A percentile compares a stretch with the other conserved stretches of the same genome.
These are phyloP conservation scores for Passer domesticus DNA, from an alignment of 2,113 vertebrate species.

Conservation along the genomic window DNA sequence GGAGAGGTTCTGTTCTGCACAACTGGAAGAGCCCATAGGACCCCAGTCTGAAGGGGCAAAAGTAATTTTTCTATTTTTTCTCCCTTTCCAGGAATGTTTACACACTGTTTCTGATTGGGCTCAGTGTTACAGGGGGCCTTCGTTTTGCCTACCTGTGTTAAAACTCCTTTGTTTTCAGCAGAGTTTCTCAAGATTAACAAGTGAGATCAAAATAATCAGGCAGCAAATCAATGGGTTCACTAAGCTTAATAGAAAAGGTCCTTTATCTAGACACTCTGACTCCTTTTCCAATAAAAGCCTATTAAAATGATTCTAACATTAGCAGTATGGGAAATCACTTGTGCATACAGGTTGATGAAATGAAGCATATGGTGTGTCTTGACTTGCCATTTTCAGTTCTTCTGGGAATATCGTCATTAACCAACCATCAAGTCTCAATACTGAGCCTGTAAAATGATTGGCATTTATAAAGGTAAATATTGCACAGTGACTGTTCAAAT, in stretches of 20 bases:
- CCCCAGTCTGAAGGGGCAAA: neutral
- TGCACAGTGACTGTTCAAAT: constrained; percentile 17
- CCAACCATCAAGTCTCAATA: neutral
- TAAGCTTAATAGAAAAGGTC: constrained; percentile 20
- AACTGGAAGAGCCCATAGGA: neutral
- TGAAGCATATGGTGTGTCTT: constrained; percentile 49
- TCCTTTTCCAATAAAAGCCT: constrained; percentile 50
- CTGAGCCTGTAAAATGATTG: constrained; percentile 39
- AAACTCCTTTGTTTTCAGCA: neutral
- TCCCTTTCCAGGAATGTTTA: neutral
- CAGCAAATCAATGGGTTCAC: constrained; percentile 43
- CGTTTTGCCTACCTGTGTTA: neutral
- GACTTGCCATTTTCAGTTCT: constrained; percentile 49
- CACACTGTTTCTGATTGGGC: neutral
- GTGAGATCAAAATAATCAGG: constrained; percentile 43
- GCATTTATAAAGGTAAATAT: constrained; percentile 60
- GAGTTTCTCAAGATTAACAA: constrained; percentile 21
- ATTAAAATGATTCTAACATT: constrained; percentile 54
- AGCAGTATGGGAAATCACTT: constrained; percentile 29
- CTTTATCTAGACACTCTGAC: constrained; percentile 24
- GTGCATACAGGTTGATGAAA: constrained; percentile 46
- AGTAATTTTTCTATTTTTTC: neutral
- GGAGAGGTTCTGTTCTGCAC: neutral
- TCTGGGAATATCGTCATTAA: constrained; percentile 18
- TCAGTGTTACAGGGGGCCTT: neutral